Evolutionary conservation across 2,113 vertebrate genomes (phyloP).

Genomic region (Dicentrarchus labrax): DNA sequence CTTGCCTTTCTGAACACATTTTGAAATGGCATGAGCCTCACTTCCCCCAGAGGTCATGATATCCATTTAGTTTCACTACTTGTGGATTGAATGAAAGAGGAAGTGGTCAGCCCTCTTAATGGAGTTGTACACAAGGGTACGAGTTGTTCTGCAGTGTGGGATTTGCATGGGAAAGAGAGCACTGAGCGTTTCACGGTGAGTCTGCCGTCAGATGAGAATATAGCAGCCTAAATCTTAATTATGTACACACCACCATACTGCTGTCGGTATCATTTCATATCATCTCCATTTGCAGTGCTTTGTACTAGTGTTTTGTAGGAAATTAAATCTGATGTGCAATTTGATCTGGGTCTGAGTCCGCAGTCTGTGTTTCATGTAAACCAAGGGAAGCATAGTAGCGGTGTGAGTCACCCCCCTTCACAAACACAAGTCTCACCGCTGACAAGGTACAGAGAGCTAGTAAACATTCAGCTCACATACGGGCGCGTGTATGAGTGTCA

Average conservation of each 20-base stretch:
- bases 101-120: constrained; percentile 75
- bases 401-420: constrained; percentile 62
- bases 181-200: constrained; percentile 20
- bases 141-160: constrained; percentile 59
- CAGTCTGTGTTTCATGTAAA: constrained; percentile 71
- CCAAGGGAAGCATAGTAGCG: constrained; percentile 59
- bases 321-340: constrained; percentile 75
- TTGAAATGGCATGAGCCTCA: constrained; percentile 46
- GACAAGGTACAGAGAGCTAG: constrained; percentile 65
- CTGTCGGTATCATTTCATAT: constrained; percentile 42
- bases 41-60: constrained; percentile 56
- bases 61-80: constrained; percentile 75
- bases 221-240: constrained; percentile 62
- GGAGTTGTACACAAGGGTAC: constrained; percentile 60
- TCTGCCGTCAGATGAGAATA: constrained; percentile 35
- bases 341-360: constrained; percentile 67
- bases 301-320: constrained; percentile 53
- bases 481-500: constrained; percentile 63
- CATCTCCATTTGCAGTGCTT: constrained; percentile 59
- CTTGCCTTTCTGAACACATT: constrained; percentile 54
- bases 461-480: constrained; percentile 72
- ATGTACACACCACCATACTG: constrained; percentile 39
- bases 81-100: constrained; percentile 66
- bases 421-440: constrained; percentile 65
- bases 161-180: constrained; percentile 45